Percentiles rank a stretch among this genome's conserved stretches.
These are phyloP conservation scores for Synaphobranchus kaupii DNA, from an alignment of 2,797 vertebrate species.

Conservation along the genomic window DNA sequence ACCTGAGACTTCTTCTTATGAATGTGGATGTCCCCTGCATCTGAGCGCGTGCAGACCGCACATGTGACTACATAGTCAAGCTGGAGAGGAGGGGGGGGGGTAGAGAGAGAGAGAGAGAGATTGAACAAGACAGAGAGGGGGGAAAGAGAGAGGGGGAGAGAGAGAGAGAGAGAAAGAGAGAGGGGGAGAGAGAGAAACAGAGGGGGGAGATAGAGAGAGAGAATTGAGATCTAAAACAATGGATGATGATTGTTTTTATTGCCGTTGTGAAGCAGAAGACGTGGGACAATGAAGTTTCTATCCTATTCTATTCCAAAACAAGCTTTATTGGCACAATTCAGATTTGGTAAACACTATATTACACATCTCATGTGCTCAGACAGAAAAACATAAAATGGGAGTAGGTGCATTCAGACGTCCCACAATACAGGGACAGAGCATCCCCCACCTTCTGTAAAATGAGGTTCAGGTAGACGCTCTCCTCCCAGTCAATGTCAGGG, in stretches of 20 bases:
- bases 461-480: slow-evolving; percentile 96
- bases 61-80: slow-evolving; percentile 96
- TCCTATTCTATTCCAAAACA: no score
- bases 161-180: background rate
- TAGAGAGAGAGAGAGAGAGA: background rate
- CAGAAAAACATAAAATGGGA: no score
- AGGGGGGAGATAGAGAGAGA: no score
- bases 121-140: no score
- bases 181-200: no score
- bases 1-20: slow-evolving; percentile 98
- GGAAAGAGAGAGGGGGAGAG: background rate
- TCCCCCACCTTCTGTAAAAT: slow-evolving; percentile 90
- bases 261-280: no score
- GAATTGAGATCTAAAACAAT: background rate
- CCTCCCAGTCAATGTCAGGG: slow-evolving; percentile 98
- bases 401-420: no score
- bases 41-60: slow-evolving; percentile 92
- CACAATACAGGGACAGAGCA: background rate
- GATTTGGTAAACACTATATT: background rate
- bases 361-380: background rate
- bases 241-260: no score
- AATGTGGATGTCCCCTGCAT: slow-evolving; percentile 95
- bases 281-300: no score
- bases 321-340: background rate
- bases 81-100: slow-evolving; percentile 61